Base-by-base conservation (phyloP, 2,888 invertebrate genomes). In the Troilus luridus region DNA sequence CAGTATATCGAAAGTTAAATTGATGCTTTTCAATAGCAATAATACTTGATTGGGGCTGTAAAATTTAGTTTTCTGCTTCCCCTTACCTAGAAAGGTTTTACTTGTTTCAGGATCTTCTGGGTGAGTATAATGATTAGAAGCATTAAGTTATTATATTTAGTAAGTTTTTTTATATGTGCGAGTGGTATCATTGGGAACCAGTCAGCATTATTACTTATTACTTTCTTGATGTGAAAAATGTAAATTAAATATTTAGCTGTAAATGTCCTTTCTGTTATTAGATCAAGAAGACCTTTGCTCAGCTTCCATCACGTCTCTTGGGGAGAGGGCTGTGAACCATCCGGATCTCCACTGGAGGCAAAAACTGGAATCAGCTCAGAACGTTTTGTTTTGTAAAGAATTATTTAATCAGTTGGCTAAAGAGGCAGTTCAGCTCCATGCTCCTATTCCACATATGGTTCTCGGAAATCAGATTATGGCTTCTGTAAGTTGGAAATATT, bases 381-480 rank as follows among this genome's bases (percentile, higher is more conserved):
- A 99, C 94, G 98, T 99, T 58, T 95, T 99, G 41, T 99, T 99
- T 94, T 99, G 99, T 94, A 99, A 99, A 94, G 99, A 99, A 94
- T 94, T 99, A 62, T 99, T 99, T 94, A 97, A 98, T 92, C 97
- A 99, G 93, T 94, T 99, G 91, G 99, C 99, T 0, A 97, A 98
- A 90, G 99, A 99, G 94, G 99, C 99, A 0, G 98, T 99, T 10
- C 98, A 98, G 93, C 94, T 98, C 8, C 98, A 98, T 93, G 97
- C 98, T 0, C 97, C 98, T 0, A 98, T 99, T 93, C 99, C 99
- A 0, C 99, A 99, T 93, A 97, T 99, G 96, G 99, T 99, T 12
- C 98, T 99, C 77, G 98, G 98, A 88, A 99, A 99, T 94, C 98
- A 99, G 94, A 99, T 99, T 92, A 98, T 98, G 95, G 98, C 98